Percentiles rank a stretch among this genome's conserved stretches.
phyloP scores from a whole-genome alignment of 23 tunicate species.

The Phallusia fumigata region DNA sequence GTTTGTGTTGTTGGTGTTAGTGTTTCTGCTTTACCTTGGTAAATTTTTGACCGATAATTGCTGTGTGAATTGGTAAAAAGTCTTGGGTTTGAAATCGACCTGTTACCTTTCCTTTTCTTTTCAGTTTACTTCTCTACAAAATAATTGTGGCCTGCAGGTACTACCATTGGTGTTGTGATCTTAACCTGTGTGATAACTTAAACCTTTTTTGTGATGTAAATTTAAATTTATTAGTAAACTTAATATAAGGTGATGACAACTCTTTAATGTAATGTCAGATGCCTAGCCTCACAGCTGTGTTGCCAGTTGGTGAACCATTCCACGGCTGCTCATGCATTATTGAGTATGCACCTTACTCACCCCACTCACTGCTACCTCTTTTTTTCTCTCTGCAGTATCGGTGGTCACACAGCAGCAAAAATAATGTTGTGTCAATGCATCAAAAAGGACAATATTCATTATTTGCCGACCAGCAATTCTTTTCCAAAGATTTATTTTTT shows the following conservation, averaged over 20 bases:
- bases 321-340: constrained; percentile 9
- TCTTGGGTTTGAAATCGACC: background rate
- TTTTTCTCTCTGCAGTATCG: background rate
- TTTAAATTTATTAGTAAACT: too few species aligned
- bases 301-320: background rate
- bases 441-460: constrained; percentile 1
- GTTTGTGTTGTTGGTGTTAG: too few species aligned
- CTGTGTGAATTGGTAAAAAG: background rate
- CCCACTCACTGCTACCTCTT: background rate
- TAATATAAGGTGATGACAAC: too few species aligned
- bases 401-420: constrained; percentile 9
- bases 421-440: background rate
- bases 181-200: too few species aligned
- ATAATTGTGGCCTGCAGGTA: constrained; percentile 6
- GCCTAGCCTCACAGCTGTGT: background rate
- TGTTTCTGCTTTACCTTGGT: too few species aligned
- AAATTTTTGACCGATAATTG: too few species aligned
- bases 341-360: background rate
- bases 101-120: background rate
- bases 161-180: background rate
- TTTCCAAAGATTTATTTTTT: background rate
- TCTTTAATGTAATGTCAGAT: too few species aligned
- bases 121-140: constrained; percentile 12
- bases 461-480: background rate
- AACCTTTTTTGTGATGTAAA: too few species aligned